Evolutionary conservation across 2,888 invertebrate species (phyloP).

Genomic region (Villa cingulata): DNA sequence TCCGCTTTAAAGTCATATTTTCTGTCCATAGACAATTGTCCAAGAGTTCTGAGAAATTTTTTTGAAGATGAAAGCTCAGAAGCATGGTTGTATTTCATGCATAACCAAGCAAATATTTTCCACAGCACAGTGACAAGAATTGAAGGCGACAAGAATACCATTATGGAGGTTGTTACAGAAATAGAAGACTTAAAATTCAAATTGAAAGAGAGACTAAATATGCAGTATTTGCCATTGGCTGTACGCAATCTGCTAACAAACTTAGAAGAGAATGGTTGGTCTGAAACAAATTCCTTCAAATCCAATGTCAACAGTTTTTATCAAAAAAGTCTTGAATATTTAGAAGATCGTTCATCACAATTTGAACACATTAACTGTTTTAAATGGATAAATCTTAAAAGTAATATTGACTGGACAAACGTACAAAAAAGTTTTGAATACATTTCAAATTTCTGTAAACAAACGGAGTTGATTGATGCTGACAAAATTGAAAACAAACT

Average conservation of each 20-base stretch:
- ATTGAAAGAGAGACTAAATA: not conserved
- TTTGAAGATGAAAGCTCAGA: not conserved
- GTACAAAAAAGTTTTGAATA: constrained; percentile 3
- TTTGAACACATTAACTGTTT: not conserved
- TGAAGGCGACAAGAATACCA: not conserved
- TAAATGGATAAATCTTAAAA: constrained; percentile 1
- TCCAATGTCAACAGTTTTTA: not conserved
- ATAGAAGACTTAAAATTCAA: not conserved
- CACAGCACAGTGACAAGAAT: not conserved
- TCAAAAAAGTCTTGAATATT: not conserved
- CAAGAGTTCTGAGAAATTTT: not conserved
- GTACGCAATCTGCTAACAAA: not conserved
- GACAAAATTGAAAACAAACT: constrained; percentile 6
- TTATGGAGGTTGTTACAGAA: not conserved
- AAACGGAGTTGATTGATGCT: constrained; percentile 5
- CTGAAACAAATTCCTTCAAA: not conserved
- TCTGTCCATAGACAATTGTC: not conserved
- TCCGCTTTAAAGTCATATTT: not conserved
- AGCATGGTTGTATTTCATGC: not conserved
- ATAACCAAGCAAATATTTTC: not conserved
- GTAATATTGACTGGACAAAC: constrained; percentile 1
- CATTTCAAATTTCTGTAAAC: too few relatives aligned
- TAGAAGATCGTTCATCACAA: not conserved
- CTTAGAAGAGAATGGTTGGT: not conserved
- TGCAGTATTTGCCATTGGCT: not conserved